Percentiles rank a stretch among this genome's conserved stretches.
Evolutionary conservation across 2,797 vertebrate genomes (phyloP).

Genomic region (Fratercula arctica): DNA sequence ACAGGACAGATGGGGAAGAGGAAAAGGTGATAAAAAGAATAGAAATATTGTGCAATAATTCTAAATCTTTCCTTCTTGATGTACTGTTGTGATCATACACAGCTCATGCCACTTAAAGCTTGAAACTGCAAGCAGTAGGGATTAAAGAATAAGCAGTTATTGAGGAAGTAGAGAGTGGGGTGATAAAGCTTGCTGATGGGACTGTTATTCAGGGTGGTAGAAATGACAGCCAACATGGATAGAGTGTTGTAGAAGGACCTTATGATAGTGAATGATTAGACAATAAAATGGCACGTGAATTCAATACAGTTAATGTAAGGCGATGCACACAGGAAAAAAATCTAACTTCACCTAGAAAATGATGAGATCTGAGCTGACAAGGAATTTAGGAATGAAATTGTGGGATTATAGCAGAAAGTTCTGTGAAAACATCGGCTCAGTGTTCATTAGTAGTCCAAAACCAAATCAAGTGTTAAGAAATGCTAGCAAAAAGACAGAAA

Average conservation of each 20-base stretch:
- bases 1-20: background rate
- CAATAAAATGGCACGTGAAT: background rate
- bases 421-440: background rate
- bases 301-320: background rate
- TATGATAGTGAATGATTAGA: background rate
- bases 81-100: background rate
- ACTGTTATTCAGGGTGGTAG: constrained; percentile 36
- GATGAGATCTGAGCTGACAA: background rate
- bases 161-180: background rate
- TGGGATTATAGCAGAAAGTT: background rate
- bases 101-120: background rate
- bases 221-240: constrained; percentile 10
- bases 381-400: background rate
- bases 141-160: constrained; percentile 47
- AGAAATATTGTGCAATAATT: constrained; percentile 43
- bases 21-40: constrained; percentile 44
- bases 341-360: background rate
- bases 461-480: background rate
- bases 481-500: background rate
- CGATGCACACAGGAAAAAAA: background rate
- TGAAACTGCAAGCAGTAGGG: constrained; percentile 19
- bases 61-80: constrained; percentile 6
- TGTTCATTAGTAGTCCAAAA: background rate
- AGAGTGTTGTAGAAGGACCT: background rate
- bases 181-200: constrained; percentile 32